phyloP scores from a whole-genome alignment of 2,888 invertebrate genomes.

The Desoria tigrina region DNA sequence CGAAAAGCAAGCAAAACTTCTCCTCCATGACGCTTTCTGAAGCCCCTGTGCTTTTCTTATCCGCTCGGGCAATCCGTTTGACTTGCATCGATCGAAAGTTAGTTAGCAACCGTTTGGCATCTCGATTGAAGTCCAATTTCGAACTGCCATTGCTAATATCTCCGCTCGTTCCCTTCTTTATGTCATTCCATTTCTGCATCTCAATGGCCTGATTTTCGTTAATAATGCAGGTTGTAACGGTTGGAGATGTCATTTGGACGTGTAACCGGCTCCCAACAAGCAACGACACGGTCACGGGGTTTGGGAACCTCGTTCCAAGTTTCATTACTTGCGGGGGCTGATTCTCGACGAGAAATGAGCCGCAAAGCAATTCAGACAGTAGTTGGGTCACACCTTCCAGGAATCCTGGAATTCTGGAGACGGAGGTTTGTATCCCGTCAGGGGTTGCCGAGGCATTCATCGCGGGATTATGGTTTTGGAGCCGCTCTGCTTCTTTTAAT shows the following conservation, averaged over 20 bases:
- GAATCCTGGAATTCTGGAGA: not conserved
- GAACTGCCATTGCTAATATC: conserved; percentile 27
- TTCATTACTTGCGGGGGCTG: conserved; percentile 38
- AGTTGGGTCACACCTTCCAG: conserved; percentile 24
- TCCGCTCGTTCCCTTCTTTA: conserved; percentile 21
- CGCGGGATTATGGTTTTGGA: conserved; percentile 12
- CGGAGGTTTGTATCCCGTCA: not conserved
- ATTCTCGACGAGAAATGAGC: conserved; percentile 37
- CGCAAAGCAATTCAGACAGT: conserved; percentile 27
- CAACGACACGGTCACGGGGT: conserved; percentile 30
- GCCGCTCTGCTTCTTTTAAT: conserved; percentile 33
- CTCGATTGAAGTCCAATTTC: conserved; percentile 33
- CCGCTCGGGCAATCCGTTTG: conserved; percentile 34
- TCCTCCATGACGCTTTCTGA: conserved; percentile 45
- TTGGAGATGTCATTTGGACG: conserved; percentile 28
- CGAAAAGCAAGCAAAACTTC: conserved; percentile 40
- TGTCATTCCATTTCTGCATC: conserved; percentile 10
- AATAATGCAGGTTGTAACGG: conserved; percentile 28
- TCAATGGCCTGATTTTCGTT: conserved; percentile 34
- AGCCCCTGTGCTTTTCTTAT: conserved; percentile 28
- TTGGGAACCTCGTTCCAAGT: conserved; percentile 38
- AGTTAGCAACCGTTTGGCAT: conserved; percentile 21
- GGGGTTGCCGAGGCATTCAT: not conserved
- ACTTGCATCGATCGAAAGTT: conserved; percentile 36
- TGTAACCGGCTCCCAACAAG: conserved; percentile 37